These are phyloP conservation scores for Dimorphilus gyrociliatus DNA, from an alignment of 2,888 invertebrate genomes.

Conservation along the genomic window DNA sequence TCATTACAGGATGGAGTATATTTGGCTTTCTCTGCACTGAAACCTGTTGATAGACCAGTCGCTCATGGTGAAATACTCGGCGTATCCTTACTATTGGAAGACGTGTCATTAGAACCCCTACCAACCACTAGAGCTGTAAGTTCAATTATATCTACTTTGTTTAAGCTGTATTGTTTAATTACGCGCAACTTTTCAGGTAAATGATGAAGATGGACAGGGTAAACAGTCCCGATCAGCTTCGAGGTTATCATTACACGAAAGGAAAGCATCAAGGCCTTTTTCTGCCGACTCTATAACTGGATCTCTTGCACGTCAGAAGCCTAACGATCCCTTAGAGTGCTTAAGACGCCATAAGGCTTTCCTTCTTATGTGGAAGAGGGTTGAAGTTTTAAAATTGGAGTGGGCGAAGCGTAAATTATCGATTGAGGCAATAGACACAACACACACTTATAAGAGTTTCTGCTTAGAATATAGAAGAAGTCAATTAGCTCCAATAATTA, in stretches of 20 bases:
- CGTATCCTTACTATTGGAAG: slow-evolving; percentile 32
- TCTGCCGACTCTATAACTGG: no score
- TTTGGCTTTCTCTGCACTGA: no score
- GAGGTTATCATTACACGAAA: background rate
- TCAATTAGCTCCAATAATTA: background rate
- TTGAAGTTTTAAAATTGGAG: slow-evolving; percentile 27
- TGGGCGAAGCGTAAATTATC: slow-evolving; percentile 27
- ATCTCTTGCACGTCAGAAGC: no score
- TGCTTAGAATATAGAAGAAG: slow-evolving; percentile 16
- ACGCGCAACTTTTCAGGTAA: background rate
- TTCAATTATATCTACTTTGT: no score
- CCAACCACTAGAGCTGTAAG: no score
- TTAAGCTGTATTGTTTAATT: no score
- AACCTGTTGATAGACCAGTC: slow-evolving; percentile 27
- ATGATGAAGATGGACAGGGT: no score
- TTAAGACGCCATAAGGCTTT: slow-evolving; percentile 27
- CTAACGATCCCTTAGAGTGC: slow-evolving; percentile 25
- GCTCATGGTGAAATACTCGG: slow-evolving; percentile 36
- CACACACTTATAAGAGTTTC: slow-evolving; percentile 20
- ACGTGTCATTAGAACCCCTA: no score
- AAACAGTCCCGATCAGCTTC: slow-evolving; percentile 1
- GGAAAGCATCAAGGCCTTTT: no score
- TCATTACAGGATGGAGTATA: no score
- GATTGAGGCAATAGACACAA: slow-evolving; percentile 22
- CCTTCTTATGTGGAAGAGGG: slow-evolving; percentile 32